Percentiles rank a stretch among this genome's conserved stretches.
Evolutionary conservation across 2,113 vertebrate genomes (phyloP).

Genomic region (Chionis minor): DNA sequence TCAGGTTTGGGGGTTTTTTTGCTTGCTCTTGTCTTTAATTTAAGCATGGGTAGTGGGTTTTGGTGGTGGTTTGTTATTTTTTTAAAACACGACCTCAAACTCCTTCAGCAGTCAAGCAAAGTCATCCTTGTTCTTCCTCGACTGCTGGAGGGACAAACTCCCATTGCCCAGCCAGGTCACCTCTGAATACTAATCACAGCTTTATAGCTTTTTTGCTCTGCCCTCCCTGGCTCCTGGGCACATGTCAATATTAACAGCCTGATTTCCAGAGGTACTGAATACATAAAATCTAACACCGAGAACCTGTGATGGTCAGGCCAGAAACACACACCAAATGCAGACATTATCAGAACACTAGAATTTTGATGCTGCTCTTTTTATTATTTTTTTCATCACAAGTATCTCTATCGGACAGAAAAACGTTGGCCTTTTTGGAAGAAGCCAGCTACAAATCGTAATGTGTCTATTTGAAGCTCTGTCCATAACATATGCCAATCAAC

Average conservation of each 20-base stretch:
- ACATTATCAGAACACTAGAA: background rate
- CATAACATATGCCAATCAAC: background rate
- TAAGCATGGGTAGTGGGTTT: background rate
- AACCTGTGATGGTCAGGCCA: background rate
- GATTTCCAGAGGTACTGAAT: background rate
- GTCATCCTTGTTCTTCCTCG: background rate
- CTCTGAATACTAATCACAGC: slow-evolving; percentile 3
- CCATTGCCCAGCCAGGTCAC: background rate
- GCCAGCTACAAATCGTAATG: background rate
- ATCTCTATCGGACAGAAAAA: background rate
- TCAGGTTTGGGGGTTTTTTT: background rate
- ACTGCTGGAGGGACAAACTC: background rate
- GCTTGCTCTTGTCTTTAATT: background rate
- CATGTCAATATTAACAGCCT: background rate
- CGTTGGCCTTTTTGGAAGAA: background rate
- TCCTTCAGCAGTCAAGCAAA: background rate
- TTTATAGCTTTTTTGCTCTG: background rate
- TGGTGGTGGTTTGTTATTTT: background rate
- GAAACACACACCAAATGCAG: background rate
- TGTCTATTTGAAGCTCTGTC: background rate
- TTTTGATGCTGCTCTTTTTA: background rate
- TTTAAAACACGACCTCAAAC: background rate
- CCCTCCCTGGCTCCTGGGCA: background rate
- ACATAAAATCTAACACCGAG: background rate
- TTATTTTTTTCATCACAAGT: background rate